Evolutionary conservation across 2,888 invertebrate species (phyloP), one percentile per base, ranked within the genome.

Genomic region (Conus canariensis): DNA sequence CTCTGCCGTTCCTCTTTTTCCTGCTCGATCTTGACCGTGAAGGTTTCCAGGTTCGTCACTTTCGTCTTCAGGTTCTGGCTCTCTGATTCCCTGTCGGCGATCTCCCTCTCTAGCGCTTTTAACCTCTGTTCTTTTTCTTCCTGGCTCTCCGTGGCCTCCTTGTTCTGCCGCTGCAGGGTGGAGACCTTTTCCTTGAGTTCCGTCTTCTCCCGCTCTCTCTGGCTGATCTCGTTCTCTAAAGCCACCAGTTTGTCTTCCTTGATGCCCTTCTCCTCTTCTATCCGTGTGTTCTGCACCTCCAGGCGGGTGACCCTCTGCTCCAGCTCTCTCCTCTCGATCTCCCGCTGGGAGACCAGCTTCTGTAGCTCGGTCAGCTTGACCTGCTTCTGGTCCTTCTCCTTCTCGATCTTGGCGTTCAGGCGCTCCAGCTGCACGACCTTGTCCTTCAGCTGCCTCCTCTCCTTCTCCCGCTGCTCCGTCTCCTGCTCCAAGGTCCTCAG

Each of bases 301-400:
- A 86, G 67, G 67, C 60, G 60, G 14, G 64, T 86, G 30, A 86
- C 86, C 45, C 45, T 9, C 60, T 86, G 86, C 45, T 86, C 86
- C 86, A 86, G 67, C 64, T 86, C 64, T 9, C 64, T n/a, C 19
- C 86, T 64, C 86, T 86, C 86, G 0, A 64, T 7, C 86, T 86
- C 86, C 30, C 86, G 60, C 86, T 64, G 64, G 10, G 86, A 64
- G 30, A 86, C 86, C 86, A 86, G 86, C 30, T 67, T 59, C 86
- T 86, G 86, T 19, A 86, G 86, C 67, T 86, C 86, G 3, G 86
- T 86, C 64, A 86, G 67, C 67, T 64, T 86, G 64, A 86, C 45
- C 86, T 86, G 86, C 67, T 86, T 86, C 86, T 86, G 60, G 30
- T 86, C 86, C 86, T 86, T 86, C 86, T 86, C 86, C 64, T 67